phyloP scores from a whole-genome alignment of 2,888 invertebrate species.

The Philaethria dido region DNA sequence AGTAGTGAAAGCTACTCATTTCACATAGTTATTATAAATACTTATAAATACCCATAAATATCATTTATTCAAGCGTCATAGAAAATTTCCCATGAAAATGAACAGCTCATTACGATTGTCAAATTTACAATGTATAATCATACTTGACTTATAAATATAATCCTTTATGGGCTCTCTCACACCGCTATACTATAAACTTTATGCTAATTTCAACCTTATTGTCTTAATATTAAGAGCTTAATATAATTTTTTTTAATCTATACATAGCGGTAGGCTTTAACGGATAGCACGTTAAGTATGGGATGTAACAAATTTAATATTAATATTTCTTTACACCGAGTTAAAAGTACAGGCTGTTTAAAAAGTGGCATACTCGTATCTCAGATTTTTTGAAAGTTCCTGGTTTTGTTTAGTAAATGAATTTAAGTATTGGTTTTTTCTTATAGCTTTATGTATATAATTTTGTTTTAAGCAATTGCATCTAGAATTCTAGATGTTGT shows the following conservation, averaged over 20 bases:
- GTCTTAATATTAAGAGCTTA: conserved; percentile 13
- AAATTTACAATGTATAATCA: conserved; percentile 46
- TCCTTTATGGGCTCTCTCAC: conserved; percentile 44
- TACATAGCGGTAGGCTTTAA: conserved; percentile 54
- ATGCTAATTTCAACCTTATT: conserved; percentile 27
- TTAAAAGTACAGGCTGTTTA: conserved; percentile 31
- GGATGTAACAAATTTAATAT: conserved; percentile 81
- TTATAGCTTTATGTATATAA: too few species aligned
- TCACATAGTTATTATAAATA: neutral
- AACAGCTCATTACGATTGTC: conserved; percentile 42
- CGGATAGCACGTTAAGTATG: conserved; percentile 74
- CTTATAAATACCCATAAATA: conserved; percentile 12
- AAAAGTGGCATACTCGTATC: too few species aligned
- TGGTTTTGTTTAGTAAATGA: too few species aligned
- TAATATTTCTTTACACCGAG: conserved; percentile 66
- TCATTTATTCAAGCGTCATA: conserved; percentile 6
- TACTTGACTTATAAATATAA: conserved; percentile 44
- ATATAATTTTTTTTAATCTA: neutral
- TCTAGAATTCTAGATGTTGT: too few species aligned
- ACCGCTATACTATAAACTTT: conserved; percentile 21
- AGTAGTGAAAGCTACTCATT: neutral
- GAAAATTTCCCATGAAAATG: conserved; percentile 32
- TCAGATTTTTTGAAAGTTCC: too few species aligned
- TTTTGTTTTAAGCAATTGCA: too few species aligned
- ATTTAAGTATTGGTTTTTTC: too few species aligned